Base-by-base conservation (phyloP, 2,888 invertebrate genomes). In the Bombylius major region DNA sequence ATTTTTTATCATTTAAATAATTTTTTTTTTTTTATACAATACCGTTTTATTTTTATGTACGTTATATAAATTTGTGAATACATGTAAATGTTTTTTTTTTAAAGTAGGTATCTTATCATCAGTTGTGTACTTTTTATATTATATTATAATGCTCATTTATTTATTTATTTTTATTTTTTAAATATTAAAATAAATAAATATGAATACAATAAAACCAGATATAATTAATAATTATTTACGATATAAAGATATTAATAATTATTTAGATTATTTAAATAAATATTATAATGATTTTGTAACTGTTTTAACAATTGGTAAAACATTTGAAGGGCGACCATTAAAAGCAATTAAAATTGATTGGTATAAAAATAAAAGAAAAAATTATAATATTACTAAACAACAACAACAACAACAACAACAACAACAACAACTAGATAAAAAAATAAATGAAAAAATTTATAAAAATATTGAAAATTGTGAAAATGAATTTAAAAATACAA, bases 311-410 rank as follows among this genome's bases (percentile, higher is more conserved):
- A 63, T 73, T 53, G 73, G 74, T 4, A 56, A 58, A 4, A 67
- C 72, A 3, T 67, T 68, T 49, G 73, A 74, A 59, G 64, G 64
- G 39, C 69, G 73, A 4, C 60, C 64, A 12, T 57, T 73, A 36
- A 66, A 64, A 62, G 71, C 66, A 5, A 61, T 73, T 50, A 68
- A 70, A 60, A 72, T 72, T 53, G 69, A 72, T 61, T 71, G 70
- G 67, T 63, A 65, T 53, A 67, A 66, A 55, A n/a, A 23, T 11
- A 50, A 31, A 13, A 34, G 1, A 31, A 34, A 34, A 70, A 77
- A 9, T 72, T 73, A 54, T 74, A 75, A 58, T 60, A 49, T 0
- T 66, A 75, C 23, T 3, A 23, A 23, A 23, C 23, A 23, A 23
- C 23, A 23, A 23, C 1, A 23, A 23, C 23, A 23, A 1, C 23